These are phyloP conservation scores for Siderastrea siderea DNA, from an alignment of 92 coral and sea anemone species.

Conservation along the genomic window DNA sequence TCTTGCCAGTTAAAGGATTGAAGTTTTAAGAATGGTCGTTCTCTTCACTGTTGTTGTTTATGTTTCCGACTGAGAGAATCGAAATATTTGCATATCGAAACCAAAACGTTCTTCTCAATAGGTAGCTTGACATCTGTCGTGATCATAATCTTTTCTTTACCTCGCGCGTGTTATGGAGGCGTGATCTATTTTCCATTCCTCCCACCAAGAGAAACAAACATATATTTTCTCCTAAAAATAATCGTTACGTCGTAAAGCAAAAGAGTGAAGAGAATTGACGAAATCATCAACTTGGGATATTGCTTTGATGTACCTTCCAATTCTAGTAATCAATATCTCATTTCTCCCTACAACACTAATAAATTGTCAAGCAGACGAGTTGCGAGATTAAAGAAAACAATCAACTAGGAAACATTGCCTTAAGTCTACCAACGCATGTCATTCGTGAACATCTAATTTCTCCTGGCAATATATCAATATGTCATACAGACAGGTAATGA, in stretches of 20 bases:
- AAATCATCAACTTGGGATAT: background rate
- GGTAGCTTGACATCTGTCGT: constrained; percentile 58
- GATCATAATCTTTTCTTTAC: constrained; percentile 36
- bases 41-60: background rate
- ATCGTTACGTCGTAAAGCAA: background rate
- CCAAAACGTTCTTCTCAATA: constrained; percentile 12
- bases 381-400: background rate
- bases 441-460: too few relatives aligned
- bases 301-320: background rate
- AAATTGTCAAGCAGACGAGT: background rate
- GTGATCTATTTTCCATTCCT: constrained; percentile 3
- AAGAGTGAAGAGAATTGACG: background rate
- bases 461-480: too few relatives aligned
- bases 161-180: constrained; percentile 15
- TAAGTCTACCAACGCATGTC: too few relatives aligned
- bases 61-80: constrained; percentile 4
- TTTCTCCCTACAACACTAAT: background rate
- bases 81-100: constrained; percentile 52
- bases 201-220: background rate
- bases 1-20: background rate
- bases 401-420: background rate
- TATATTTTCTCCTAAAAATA: background rate
- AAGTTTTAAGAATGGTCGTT: constrained; percentile 1
- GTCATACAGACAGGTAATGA: background rate
- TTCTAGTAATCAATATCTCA: background rate